Base-by-base conservation (phyloP, 2,888 invertebrate genomes). In the Sphaeridia pumilis region DNA sequence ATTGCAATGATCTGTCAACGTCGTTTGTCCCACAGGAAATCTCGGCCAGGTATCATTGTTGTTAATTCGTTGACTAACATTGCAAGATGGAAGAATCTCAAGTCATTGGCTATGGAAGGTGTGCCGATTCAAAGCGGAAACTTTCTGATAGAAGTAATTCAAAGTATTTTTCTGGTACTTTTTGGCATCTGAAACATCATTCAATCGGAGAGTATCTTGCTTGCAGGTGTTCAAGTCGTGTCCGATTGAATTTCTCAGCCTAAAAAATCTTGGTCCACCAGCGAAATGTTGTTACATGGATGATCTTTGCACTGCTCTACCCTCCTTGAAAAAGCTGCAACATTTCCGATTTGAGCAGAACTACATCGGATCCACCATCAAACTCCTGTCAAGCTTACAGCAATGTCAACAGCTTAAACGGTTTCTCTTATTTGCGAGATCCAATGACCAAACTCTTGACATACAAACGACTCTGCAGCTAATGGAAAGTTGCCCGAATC, bases 121-220 rank as follows among this genome's bases (percentile, higher is more conserved):
- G 45, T 59, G 3, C 60, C 63, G 0, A 54, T 63, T 26, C 54
- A 47, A 10, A 54, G 58, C 36, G 60, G 60, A 25, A 59, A 59
- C 45, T 63, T 60, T 52, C 45, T 63, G 2, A 35, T 53, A 27
- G 17, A 44, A 4, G 48, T 52, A 46, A n/a, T n/a, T n/a, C n/a
- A n/a, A 20, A 21, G 5, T 43, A n/a, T 4, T 22, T 24, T 7
- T 25, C 24, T 43, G 26, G 12, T n/a, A n/a, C n/a, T n/a, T n/a
- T n/a, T n/a, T n/a, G n/a, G n/a, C n/a, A n/a, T n/a, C n/a, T n/a
- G n/a, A n/a, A n/a, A n/a, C n/a, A n/a, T n/a, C n/a, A n/a, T 24
- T 14, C 24, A 24, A 5, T 21, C 22, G 21, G 44, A n/a, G 20
- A n/a, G 2, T 10, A 25, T 24, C 14, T 26, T 2, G 22, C 4